phyloP scores from a whole-genome alignment of 2,888 invertebrate species.

The Linnaemya tessellans region DNA sequence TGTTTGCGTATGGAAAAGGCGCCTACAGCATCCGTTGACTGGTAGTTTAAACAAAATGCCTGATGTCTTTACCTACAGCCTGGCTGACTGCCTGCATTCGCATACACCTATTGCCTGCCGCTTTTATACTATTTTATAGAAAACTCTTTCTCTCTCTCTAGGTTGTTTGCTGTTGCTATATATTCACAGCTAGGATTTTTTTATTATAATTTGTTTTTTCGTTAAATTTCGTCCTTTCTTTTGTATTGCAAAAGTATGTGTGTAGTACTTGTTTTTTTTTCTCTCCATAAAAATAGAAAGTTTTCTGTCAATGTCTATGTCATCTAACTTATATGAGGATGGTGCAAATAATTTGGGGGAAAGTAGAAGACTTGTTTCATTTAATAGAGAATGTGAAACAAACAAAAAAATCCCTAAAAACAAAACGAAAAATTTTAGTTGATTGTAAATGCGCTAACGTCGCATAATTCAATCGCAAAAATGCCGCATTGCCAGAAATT shows the following conservation, averaged over 20 bases:
- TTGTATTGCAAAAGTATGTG: conserved; percentile 8
- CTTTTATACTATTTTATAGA: neutral
- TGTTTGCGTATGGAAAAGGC: conserved; percentile 49
- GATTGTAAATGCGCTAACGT: conserved; percentile 70
- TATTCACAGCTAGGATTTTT: conserved; percentile 8
- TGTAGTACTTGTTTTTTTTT: neutral
- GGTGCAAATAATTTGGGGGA: conserved; percentile 1
- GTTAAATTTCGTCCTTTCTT: conserved; percentile 13
- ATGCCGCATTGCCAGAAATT: conserved; percentile 73
- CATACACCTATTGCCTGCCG: conserved; percentile 5
- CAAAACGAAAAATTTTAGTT: conserved; percentile 41
- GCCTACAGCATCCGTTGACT: conserved; percentile 71
- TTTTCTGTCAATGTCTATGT: conserved; percentile 67
- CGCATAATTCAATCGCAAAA: conserved; percentile 72
- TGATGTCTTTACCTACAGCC: conserved; percentile 61
- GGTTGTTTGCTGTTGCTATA: conserved; percentile 21
- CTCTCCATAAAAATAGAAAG: conserved; percentile 22
- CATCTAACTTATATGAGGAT: conserved; percentile 56
- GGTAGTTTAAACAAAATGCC: conserved; percentile 60
- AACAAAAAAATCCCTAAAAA: conserved; percentile 7
- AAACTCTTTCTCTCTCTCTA: neutral
- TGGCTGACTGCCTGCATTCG: neutral
- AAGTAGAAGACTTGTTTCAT: neutral
- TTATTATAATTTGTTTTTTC: conserved; percentile 20
- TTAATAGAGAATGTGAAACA: neutral